Percentiles rank a stretch among this genome's conserved stretches.
phyloP scores from a whole-genome alignment of 2,888 invertebrate species.

The Lacanobia wlatinum region DNA sequence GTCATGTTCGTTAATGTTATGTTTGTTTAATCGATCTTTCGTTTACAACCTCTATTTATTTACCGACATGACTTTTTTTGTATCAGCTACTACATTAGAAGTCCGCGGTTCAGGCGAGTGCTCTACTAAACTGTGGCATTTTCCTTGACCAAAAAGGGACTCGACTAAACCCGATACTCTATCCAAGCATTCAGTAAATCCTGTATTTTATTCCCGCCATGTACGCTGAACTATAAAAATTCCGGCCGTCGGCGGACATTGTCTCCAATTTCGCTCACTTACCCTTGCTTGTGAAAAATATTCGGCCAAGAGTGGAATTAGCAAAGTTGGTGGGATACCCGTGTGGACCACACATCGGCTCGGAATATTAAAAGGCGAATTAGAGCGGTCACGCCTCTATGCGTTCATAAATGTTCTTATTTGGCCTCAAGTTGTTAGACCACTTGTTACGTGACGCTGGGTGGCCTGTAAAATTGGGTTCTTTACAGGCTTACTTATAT shows the following conservation, averaged over 20 bases:
- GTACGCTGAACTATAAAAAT: constrained; percentile 79
- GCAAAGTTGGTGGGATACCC: constrained; percentile 79
- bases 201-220: constrained; percentile 77
- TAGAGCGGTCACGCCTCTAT: constrained; percentile 81
- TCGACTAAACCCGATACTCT: constrained; percentile 58
- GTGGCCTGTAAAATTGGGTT: constrained; percentile 51
- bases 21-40: constrained; percentile 30
- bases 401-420: constrained; percentile 84
- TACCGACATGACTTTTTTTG: constrained; percentile 26
- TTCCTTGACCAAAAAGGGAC: constrained; percentile 56
- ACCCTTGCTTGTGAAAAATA: constrained; percentile 79
- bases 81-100: constrained; percentile 30
- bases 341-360: constrained; percentile 79
- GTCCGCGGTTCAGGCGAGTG: constrained; percentile 19
- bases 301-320: constrained; percentile 76
- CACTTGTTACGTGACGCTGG: constrained; percentile 75
- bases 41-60: constrained; percentile 3
- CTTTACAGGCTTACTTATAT: constrained; percentile 44
- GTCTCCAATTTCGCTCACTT: constrained; percentile 81
- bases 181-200: constrained; percentile 74
- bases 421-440: constrained; percentile 75
- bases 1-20: constrained; percentile 31
- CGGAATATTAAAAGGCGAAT: constrained; percentile 88
- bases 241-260: constrained; percentile 77
- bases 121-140: constrained; percentile 45